Percentiles rank a stretch among this genome's conserved stretches.
These are phyloP conservation scores for Thymelicus acteon DNA, from an alignment of 2,888 invertebrate genomes.

Conservation along the genomic window DNA sequence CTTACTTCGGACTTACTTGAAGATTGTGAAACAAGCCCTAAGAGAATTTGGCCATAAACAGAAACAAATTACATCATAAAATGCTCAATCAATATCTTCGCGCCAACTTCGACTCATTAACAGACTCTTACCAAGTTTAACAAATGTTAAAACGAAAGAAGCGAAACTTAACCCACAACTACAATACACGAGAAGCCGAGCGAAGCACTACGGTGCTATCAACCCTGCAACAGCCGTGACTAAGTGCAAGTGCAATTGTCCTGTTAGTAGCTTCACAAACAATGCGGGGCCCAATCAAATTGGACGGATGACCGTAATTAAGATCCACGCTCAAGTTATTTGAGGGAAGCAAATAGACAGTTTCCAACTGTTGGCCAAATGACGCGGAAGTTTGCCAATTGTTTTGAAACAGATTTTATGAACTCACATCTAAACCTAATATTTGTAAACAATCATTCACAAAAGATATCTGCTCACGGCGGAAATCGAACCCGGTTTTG, in stretches of 20 bases:
- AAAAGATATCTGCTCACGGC: no score
- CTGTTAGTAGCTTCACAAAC: slow-evolving; percentile 69
- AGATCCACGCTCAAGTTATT: slow-evolving; percentile 69
- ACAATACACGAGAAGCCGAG: slow-evolving; percentile 14
- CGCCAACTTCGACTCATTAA: background rate
- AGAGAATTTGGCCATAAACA: no score
- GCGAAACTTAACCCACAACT: slow-evolving; percentile 13
- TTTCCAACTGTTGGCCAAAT: slow-evolving; percentile 23
- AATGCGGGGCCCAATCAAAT: slow-evolving; percentile 74
- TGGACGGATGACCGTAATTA: slow-evolving; percentile 77
- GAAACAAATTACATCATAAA: no score
- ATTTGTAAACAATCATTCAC: background rate
- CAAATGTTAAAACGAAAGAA: background rate
- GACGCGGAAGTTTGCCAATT: slow-evolving; percentile 4
- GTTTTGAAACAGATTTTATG: background rate
- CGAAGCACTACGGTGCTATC: slow-evolving; percentile 50
- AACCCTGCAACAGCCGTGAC: slow-evolving; percentile 49
- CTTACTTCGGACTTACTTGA: no score
- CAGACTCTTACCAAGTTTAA: background rate
- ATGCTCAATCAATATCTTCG: background rate
- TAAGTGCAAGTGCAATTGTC: slow-evolving; percentile 71
- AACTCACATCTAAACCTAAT: background rate
- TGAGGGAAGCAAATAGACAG: slow-evolving; percentile 44
- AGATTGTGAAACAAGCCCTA: no score
- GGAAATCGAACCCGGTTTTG: no score